Conservation (phyloP, 2,888 invertebrate species). For the Pachliopta kotzebuea region DNA sequence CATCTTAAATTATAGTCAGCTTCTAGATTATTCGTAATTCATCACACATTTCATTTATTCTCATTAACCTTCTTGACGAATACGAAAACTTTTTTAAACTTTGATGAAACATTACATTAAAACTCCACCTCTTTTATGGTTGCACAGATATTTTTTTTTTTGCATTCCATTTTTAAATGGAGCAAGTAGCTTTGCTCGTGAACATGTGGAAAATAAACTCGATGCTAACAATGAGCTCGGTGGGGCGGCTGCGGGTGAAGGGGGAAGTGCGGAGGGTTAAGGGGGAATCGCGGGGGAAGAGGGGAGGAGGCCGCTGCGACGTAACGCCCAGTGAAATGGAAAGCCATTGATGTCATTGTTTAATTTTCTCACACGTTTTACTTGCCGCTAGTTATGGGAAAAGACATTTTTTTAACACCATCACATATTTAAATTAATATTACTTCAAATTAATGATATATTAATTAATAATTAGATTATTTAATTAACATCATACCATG, state of each 20-base stretch:
- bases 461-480: neutral
- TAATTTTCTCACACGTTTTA: conserved; percentile 61
- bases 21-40: too few species aligned
- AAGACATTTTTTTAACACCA: neutral
- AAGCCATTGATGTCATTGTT: conserved; percentile 46
- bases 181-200: neutral
- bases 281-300: neutral
- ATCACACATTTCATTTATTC: too few species aligned
- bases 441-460: neutral
- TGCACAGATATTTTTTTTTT: conserved; percentile 1
- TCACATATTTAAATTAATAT: neutral
- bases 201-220: conserved; percentile 5
- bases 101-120: too few species aligned
- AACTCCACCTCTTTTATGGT: neutral
- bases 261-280: neutral
- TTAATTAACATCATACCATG: too few species aligned
- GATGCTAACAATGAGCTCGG: conserved; percentile 10
- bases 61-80: too few species aligned
- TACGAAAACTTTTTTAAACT: too few species aligned
- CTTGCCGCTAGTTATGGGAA: conserved; percentile 33
- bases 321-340: conserved; percentile 26
- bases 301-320: neutral
- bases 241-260: neutral
- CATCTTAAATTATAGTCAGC: too few species aligned
- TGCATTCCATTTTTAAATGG: neutral